Evolutionary conservation across 2,888 invertebrate genomes (phyloP).

Genomic region (Tolmerus cingulatus): DNA sequence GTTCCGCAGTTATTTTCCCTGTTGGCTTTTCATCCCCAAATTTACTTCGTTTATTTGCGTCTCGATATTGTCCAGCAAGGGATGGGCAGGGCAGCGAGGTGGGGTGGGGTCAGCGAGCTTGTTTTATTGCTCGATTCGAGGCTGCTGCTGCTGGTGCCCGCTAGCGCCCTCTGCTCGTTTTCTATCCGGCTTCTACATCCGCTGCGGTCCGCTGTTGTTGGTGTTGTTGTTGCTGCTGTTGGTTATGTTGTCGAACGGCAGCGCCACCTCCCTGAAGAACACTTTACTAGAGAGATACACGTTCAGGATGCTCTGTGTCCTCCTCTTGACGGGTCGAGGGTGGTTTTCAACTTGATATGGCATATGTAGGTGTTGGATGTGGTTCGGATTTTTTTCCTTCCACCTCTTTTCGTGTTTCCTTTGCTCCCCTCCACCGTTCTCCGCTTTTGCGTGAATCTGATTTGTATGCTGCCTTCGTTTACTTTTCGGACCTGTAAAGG

Average conservation of each 20-base stretch:
- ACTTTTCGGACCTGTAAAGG: constrained; percentile 30
- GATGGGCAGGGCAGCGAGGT: not conserved
- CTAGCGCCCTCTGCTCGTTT: not conserved
- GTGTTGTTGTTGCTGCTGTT: not conserved
- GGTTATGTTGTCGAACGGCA: not conserved
- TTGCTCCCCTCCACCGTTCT: not conserved
- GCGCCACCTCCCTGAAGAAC: not conserved
- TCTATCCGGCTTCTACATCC: not conserved
- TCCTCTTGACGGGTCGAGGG: not conserved
- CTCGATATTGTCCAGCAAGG: constrained; percentile 29
- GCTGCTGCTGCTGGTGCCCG: not conserved
- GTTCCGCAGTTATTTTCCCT: constrained; percentile 44
- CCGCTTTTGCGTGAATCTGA: not conserved
- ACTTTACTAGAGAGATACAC: not conserved
- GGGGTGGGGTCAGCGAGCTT: not conserved
- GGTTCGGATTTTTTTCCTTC: not conserved
- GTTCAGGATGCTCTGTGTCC: not conserved
- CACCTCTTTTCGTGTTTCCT: not conserved
- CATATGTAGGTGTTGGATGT: constrained; percentile 3
- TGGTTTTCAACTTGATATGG: constrained; percentile 1
- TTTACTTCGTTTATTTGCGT: constrained; percentile 47
- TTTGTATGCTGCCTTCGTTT: constrained; percentile 27
- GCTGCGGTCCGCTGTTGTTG: not conserved
- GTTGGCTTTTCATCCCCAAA: constrained; percentile 48
- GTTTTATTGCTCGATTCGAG: constrained; percentile 22